Evolutionary conservation across 2,797 vertebrate genomes (phyloP).

Genomic region (Gymnoscopelus braueri): DNA sequence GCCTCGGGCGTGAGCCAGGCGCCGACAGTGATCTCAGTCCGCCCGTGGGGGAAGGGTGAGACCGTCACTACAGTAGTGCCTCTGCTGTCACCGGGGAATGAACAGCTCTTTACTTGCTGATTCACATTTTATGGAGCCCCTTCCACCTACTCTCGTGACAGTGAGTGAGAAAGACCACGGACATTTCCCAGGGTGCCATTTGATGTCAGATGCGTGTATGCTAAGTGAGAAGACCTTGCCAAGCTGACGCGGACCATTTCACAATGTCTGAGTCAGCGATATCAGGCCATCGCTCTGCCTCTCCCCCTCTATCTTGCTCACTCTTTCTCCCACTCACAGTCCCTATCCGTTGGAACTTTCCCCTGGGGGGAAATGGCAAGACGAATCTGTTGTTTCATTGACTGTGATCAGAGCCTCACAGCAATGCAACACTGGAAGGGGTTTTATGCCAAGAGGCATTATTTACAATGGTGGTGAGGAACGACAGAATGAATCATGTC

Average conservation of each 20-base stretch:
- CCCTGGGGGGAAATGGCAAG: constrained; percentile 10
- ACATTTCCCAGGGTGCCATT: constrained; percentile 40
- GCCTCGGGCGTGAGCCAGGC: constrained; percentile 7
- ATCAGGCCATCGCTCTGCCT: constrained; percentile 9
- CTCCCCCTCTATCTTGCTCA: neutral
- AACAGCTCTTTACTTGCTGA: constrained; percentile 34
- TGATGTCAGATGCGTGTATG: constrained; percentile 34
- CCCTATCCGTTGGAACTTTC: neutral
- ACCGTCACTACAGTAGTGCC: constrained; percentile 43
- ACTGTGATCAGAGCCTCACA: constrained; percentile 35
- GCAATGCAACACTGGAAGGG: constrained; percentile 22
- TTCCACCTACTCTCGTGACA: constrained; percentile 25
- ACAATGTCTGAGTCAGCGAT: constrained; percentile 38
- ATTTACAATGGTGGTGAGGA: constrained; percentile 19
- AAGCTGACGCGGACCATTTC: constrained; percentile 38
- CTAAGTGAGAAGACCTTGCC: constrained; percentile 42
- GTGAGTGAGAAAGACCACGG: constrained; percentile 28
- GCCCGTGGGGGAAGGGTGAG: constrained; percentile 33
- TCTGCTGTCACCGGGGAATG: constrained; percentile 38
- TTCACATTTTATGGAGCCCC: constrained; percentile 26
- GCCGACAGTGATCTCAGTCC: neutral
- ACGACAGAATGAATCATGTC: constrained; percentile 20
- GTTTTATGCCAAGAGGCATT: constrained; percentile 21
- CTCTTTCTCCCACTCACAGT: constrained; percentile 14
- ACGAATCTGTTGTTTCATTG: constrained; percentile 27